Evolutionary conservation across 2,113 vertebrate genomes (phyloP).

Genomic region (Microtus oregoni): DNA sequence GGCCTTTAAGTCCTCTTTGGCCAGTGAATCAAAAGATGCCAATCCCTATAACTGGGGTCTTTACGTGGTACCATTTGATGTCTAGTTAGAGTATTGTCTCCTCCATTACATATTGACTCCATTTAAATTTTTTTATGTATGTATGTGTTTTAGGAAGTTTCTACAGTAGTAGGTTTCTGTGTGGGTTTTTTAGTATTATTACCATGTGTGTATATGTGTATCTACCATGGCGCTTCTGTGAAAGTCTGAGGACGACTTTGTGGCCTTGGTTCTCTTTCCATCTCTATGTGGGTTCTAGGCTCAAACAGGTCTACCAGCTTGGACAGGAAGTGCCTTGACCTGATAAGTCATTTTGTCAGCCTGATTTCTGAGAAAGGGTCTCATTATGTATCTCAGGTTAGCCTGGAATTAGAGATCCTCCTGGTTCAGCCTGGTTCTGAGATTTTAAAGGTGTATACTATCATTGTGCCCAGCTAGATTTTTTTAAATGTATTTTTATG

Average conservation of each 20-base stretch:
- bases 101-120: background rate
- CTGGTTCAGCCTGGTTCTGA: background rate
- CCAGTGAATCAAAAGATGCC: background rate
- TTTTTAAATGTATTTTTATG: background rate
- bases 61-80: background rate
- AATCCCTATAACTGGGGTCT: background rate
- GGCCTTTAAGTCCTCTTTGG: background rate
- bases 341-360: background rate
- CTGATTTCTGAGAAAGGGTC: background rate
- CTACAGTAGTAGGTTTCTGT: background rate
- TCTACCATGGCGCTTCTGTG: background rate
- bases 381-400: background rate
- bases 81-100: background rate
- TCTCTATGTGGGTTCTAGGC: background rate
- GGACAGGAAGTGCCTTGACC: background rate
- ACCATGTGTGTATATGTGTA: background rate
- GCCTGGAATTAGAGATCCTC: background rate
- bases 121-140: background rate
- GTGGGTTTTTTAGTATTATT: background rate
- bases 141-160: background rate
- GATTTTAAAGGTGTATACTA: background rate
- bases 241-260: background rate
- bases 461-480: background rate
- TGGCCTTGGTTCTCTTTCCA: background rate
- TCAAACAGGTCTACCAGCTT: background rate